Base-by-base conservation (phyloP, 1,140 invertebrate genomes). In the Alviniconcha marisindica region DNA sequence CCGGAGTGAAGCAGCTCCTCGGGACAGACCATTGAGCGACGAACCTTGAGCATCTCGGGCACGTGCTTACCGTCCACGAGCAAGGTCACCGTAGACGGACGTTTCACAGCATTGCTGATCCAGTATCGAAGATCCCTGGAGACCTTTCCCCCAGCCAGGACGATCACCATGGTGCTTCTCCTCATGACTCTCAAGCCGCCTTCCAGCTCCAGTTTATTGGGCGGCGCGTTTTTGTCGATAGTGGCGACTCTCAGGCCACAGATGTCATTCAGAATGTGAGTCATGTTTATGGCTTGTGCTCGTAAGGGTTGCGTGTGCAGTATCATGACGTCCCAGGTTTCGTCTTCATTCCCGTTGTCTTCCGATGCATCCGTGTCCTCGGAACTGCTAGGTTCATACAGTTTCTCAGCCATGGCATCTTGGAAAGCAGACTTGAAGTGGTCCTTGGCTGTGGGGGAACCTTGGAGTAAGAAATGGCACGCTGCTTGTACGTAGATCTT, bases 401-500 rank as follows among this genome's bases (percentile, higher is more conserved):
- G n/a, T 28, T 66, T 28, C 31, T 66, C 28, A 31, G 63, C 24
- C n/a, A 38, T 15, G 56, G 40, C 40, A 18, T 80, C 78, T 44
- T 1, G 42, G 18, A 80, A 80, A n/a, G 78, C 78, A 28, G 18
- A 15, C 21, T 15, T 15, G 60, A 80, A 80, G 44, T 42, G 38
- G 10, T 14, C 36, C 31, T 66, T 40, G 60, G 56, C 60, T 0
- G 14, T 3, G 21, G 40, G 38, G 7, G 18, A 38, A 12, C 28
- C 18, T n/a, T 28, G 2, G 14, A 80, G 36, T 24, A 80, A 31
- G 44, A n/a, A 33, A 24, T 66, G 56, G 18, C 24, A 4, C n/a
- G 56, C 78, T 36, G 78, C 78, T 10, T 69, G 36, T 15, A 80
- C 21, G 38, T 40, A 44, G 21, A 80, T 40, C 40, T 80, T 80